phyloP scores from a whole-genome alignment of 1,140 invertebrate genomes.

The Habropoda laboriosa region DNA sequence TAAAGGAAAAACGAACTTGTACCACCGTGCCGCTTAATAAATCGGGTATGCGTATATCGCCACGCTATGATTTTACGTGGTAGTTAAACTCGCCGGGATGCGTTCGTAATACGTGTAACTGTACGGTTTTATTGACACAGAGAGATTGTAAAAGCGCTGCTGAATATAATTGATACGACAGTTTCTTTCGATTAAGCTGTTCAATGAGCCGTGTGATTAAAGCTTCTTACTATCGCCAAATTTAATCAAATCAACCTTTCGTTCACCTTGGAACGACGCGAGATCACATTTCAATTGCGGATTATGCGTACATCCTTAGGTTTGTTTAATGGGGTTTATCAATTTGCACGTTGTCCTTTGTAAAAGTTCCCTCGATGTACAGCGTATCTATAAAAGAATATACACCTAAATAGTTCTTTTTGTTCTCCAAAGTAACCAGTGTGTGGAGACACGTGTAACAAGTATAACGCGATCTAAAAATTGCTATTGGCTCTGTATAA shows the following conservation, averaged over 20 bases:
- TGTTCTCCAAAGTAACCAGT: too few species aligned
- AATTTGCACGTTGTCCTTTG: too few species aligned
- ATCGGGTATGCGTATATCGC: not conserved
- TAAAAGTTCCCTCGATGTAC: too few species aligned
- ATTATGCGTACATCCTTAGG: too few species aligned
- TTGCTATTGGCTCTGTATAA: too few species aligned
- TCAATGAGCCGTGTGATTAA: not conserved
- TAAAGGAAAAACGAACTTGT: not conserved
- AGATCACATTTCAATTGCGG: too few species aligned
- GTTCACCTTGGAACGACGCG: too few species aligned
- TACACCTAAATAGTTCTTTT: too few species aligned
- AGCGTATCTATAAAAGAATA: too few species aligned
- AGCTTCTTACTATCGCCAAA: not conserved
- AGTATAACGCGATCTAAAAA: too few species aligned
- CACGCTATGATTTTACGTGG: not conserved
- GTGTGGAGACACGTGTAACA: too few species aligned
- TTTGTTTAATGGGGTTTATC: too few species aligned
- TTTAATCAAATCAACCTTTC: not conserved
- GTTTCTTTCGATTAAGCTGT: not conserved
- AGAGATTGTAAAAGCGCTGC: not conserved
- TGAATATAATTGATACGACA: not conserved
- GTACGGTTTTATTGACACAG: not conserved
- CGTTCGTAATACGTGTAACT: not conserved
- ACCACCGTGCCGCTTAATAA: not conserved
- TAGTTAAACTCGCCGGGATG: not conserved